Percentiles rank a stretch among this genome's conserved stretches.
These are phyloP conservation scores for Erebia ligea DNA, from an alignment of 2,888 invertebrate genomes.

Conservation along the genomic window DNA sequence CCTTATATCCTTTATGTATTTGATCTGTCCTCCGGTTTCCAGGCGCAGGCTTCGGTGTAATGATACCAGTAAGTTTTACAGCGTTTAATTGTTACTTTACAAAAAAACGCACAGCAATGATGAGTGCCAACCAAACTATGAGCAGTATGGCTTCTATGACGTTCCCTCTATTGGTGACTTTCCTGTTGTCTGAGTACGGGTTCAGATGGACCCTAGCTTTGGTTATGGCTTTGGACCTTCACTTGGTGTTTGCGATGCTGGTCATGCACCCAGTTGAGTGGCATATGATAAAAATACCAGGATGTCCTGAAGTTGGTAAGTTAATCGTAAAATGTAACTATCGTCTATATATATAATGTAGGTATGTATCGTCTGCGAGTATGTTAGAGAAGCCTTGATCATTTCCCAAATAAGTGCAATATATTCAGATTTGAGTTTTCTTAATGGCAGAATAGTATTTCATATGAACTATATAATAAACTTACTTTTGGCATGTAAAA, in stretches of 20 bases:
- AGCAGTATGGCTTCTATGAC: slow-evolving; percentile 87
- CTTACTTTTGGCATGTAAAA: background rate
- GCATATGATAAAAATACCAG: slow-evolving; percentile 79
- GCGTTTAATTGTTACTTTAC: slow-evolving; percentile 90
- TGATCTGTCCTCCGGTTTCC: slow-evolving; percentile 38
- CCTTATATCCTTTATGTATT: background rate
- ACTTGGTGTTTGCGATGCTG: slow-evolving; percentile 87
- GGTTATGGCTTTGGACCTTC: slow-evolving; percentile 86
- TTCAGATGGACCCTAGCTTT: slow-evolving; percentile 88
- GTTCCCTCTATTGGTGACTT: slow-evolving; percentile 86
- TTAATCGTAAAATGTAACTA: slow-evolving; percentile 11
- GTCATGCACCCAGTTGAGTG: slow-evolving; percentile 90
- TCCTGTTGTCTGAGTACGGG: slow-evolving; percentile 85
- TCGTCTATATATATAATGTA: no score
- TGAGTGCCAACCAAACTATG: slow-evolving; percentile 89
- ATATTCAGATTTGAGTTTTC: no score
- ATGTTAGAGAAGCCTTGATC: no score
- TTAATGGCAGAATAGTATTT: background rate
- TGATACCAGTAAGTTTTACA: slow-evolving; percentile 88
- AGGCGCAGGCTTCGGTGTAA: slow-evolving; percentile 89
- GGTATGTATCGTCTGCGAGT: no score
- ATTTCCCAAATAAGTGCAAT: no score
- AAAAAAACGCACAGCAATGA: slow-evolving; percentile 87
- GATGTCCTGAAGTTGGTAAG: slow-evolving; percentile 50
- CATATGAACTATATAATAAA: background rate